A percentile compares a stretch with the other conserved stretches of the same genome.
Conservation (phyloP, 2,113 vertebrate species). For the Pseudorhombus dupliciocellatus region DNA sequence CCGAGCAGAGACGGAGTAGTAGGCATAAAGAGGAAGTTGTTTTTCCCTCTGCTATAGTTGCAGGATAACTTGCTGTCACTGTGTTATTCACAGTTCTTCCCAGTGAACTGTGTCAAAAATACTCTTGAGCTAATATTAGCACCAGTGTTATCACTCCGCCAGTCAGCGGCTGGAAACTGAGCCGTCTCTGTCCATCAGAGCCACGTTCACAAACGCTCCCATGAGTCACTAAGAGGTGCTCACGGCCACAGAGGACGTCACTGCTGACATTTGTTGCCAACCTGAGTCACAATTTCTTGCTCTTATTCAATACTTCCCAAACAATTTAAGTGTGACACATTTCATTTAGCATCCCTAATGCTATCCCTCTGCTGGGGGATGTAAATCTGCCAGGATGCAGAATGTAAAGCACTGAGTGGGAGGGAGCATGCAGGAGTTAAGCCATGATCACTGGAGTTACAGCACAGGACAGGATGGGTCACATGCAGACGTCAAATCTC, state of each 20-base stretch:
- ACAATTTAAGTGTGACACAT: constrained; percentile 31
- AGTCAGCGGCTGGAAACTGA: constrained; percentile 35
- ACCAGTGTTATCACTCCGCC: constrained; percentile 14
- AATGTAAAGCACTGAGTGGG: constrained; percentile 29
- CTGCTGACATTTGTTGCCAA: constrained; percentile 72
- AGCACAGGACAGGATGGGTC: constrained; percentile 40
- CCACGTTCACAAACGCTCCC: constrained; percentile 29
- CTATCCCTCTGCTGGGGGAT: background rate
- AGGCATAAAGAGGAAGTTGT: background rate
- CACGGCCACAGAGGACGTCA: constrained; percentile 66
- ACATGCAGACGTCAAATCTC: constrained; percentile 20
- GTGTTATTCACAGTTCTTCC: constrained; percentile 31
- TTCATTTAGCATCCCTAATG: constrained; percentile 19
- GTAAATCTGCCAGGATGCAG: constrained; percentile 17
- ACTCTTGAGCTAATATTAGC: constrained; percentile 34
- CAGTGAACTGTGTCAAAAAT: constrained; percentile 26
- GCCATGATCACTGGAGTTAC: constrained; percentile 40
- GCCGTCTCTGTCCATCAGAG: constrained; percentile 52
- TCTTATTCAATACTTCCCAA: constrained; percentile 48
- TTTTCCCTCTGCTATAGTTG: background rate
- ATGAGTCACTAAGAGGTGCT: constrained; percentile 67
- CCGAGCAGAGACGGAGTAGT: constrained; percentile 14
- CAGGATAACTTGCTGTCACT: constrained; percentile 3
- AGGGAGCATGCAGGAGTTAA: constrained; percentile 41
- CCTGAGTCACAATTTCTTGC: constrained; percentile 68